These are phyloP conservation scores for Caenorhabditis tropicalis DNA, from an alignment of 1,140 invertebrate genomes.

Conservation along the genomic window DNA sequence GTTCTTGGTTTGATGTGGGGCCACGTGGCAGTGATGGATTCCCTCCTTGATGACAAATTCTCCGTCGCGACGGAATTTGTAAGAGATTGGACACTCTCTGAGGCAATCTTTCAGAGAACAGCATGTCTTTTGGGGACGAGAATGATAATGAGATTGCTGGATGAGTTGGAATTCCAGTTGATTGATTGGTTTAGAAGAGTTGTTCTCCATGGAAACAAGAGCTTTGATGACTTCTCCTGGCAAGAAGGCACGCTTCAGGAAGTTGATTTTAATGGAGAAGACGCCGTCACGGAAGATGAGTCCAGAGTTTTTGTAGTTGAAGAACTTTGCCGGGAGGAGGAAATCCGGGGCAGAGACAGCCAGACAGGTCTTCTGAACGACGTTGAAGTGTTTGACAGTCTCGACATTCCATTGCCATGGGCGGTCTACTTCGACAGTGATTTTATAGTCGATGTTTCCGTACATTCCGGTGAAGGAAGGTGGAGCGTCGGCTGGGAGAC, in stretches of 20 bases:
- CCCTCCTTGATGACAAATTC: neutral
- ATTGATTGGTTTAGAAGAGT: slow-evolving; percentile 11
- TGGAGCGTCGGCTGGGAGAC: neutral
- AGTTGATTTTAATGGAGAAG: neutral
- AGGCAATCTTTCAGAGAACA: neutral
- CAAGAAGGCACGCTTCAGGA: neutral
- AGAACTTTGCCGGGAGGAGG: neutral
- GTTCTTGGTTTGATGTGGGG: neutral
- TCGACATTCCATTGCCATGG: neutral
- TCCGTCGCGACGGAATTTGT: neutral
- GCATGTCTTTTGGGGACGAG: neutral
- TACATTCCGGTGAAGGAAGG: neutral
- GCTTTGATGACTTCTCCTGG: neutral
- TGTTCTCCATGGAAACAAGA: neutral
- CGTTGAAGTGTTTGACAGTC: neutral
- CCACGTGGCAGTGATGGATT: neutral
- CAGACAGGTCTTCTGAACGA: neutral
- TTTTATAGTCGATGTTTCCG: neutral
- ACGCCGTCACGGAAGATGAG: neutral
- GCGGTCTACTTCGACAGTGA: neutral
- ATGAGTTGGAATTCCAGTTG: neutral
- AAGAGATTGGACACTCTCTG: neutral
- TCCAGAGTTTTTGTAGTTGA: neutral
- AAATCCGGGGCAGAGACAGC: neutral
- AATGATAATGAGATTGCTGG: neutral